A percentile compares a stretch with the other conserved stretches of the same genome.
Evolutionary conservation across 2,113 vertebrate genomes (phyloP).

Genomic region (Mohoua ochrocephala): DNA sequence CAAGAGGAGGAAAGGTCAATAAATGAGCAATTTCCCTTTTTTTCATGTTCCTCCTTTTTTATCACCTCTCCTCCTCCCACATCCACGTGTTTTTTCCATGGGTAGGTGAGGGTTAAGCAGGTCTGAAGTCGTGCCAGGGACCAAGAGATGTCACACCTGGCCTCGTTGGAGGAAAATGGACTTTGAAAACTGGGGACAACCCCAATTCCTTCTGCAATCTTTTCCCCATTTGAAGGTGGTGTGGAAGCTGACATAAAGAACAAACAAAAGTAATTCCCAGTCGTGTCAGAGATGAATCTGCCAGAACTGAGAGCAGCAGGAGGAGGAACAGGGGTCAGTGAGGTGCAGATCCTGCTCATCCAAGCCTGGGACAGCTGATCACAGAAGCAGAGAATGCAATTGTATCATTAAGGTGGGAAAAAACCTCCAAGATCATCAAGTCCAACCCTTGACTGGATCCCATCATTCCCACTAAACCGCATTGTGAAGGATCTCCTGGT

Average conservation of each 20-base stretch:
- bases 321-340: background rate
- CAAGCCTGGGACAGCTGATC: background rate
- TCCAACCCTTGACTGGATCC: background rate
- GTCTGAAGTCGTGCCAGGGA: background rate
- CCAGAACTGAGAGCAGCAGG: background rate
- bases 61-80: background rate
- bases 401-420: background rate
- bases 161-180: background rate
- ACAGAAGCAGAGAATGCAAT: background rate
- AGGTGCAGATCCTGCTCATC: background rate
- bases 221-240: background rate
- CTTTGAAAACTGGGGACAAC: background rate
- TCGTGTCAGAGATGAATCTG: rapidly evolving
- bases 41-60: rapidly evolving
- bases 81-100: background rate
- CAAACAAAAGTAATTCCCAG: rapidly evolving
- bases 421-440: background rate
- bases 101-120: background rate
- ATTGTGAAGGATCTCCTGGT: background rate
- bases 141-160: background rate
- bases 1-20: background rate
- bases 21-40: background rate
- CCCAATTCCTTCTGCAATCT: background rate
- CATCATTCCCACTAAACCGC: background rate
- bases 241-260: background rate